These are phyloP conservation scores for Condylura cristata DNA, from an alignment of 2,113 vertebrate species.

Conservation along the genomic window DNA sequence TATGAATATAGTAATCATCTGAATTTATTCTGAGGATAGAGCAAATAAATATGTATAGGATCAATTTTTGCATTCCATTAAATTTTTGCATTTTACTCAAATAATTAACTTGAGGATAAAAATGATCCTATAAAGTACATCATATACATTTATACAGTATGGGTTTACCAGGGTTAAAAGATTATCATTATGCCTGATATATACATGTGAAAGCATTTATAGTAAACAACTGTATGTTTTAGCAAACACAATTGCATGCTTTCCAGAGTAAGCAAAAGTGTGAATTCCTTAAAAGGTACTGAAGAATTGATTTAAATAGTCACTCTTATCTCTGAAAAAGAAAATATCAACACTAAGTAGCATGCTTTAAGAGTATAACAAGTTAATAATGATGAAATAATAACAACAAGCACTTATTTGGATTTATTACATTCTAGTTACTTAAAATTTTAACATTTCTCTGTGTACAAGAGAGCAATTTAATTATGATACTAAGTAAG, in stretches of 20 bases:
- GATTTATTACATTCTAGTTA: background rate
- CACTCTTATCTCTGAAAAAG: background rate
- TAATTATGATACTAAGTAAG: background rate
- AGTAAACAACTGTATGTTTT: constrained; percentile 64
- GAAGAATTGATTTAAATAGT: constrained; percentile 61
- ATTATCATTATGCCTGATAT: constrained; percentile 49
- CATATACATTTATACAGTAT: constrained; percentile 34
- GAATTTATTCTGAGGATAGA: constrained; percentile 44
- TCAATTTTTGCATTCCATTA: constrained; percentile 68
- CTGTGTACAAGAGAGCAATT: too few relatives aligned
- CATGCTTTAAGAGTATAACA: background rate
- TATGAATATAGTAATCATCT: background rate
- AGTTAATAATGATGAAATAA: constrained; percentile 12
- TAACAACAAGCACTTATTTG: background rate
- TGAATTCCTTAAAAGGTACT: constrained; percentile 34
- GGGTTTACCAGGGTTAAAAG: background rate
- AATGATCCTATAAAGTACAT: constrained; percentile 44
- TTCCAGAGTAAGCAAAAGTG: constrained; percentile 42
- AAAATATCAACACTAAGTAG: background rate
- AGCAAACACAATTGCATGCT: constrained; percentile 54
- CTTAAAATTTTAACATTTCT: background rate
- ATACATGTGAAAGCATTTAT: constrained; percentile 52
- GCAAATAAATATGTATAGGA: constrained; percentile 69
- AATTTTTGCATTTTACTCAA: constrained; percentile 66
- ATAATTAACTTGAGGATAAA: constrained; percentile 50